Evolutionary conservation across 2,888 invertebrate species (phyloP).

Genomic region (Torymus auratus): DNA sequence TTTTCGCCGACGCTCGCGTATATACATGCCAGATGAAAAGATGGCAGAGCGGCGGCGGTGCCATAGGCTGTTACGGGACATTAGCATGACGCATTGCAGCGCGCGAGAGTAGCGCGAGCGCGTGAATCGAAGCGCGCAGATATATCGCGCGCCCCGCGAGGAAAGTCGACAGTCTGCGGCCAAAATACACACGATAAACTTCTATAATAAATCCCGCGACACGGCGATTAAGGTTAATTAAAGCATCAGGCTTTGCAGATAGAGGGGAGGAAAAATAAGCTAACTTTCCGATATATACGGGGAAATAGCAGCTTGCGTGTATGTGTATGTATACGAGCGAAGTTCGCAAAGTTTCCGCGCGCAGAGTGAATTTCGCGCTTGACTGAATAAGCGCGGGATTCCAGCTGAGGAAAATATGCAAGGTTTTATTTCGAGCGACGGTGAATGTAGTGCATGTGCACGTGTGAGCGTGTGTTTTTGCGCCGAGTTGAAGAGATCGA

Average conservation of each 20-base stretch:
- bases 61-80: slow-evolving; percentile 66
- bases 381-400: neutral
- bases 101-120: slow-evolving; percentile 62
- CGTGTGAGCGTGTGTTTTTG: too few species aligned
- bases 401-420: neutral
- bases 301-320: neutral
- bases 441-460: too few species aligned
- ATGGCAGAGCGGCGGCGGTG: slow-evolving; percentile 21
- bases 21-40: slow-evolving; percentile 41
- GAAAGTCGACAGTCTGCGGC: slow-evolving; percentile 36
- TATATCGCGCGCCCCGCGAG: slow-evolving; percentile 55
- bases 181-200: slow-evolving; percentile 41
- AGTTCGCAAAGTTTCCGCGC: neutral
- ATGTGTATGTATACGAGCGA: neutral
- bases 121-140: slow-evolving; percentile 65
- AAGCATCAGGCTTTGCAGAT: slow-evolving; percentile 2
- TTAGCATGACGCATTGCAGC: slow-evolving; percentile 71
- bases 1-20: neutral
- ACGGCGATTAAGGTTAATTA: slow-evolving; percentile 54
- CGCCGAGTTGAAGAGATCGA: too few species aligned
- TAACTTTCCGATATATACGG: neutral
- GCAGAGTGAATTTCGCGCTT: slow-evolving; percentile 1
- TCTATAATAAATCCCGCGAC: slow-evolving; percentile 35
- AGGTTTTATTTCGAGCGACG: neutral
- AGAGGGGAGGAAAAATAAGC: too few species aligned